Base-by-base conservation (phyloP, 2,888 invertebrate species). In the Malachius bipustulatus region DNA sequence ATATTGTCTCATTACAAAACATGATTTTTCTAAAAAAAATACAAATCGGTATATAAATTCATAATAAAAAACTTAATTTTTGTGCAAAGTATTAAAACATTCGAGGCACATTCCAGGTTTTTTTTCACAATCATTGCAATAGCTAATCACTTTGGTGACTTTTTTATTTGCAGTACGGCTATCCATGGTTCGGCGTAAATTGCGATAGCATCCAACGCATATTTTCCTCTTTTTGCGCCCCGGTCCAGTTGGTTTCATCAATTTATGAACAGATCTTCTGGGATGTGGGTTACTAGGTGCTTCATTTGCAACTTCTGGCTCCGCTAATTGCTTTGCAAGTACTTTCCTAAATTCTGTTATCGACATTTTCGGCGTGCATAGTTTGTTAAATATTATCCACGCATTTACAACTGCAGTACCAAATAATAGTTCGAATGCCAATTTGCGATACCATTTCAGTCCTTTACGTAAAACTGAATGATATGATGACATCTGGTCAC, bases 81-180 rank as follows among this genome's bases (percentile, higher is more conserved):
- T n/a, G n/a, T 27, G 42, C 32, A 43, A 40, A 38, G 39, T 44
- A 40, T 41, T 36, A 27, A 37, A 41, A 16, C 39, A 39, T 3
- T 31, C 3, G 19, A 39, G 31, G 19, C 39, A 39, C 16, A 32
- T 30, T 4, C 39, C 37, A 2, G 41, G 39, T 11, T 31, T 12
- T 1, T 26, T 26, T 16, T 32, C 32, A 31, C 37, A 36, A 24
- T 41, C 36, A 6, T 36, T n/a, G 14, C 39, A 41, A 30, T 32
- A 36, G 26, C 34, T 39, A 6, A 19, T 37, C 9, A 36, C 35
- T 30, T 36, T 34, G 6, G 28, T 10, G 9, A 39, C 34, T 34
- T 39, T 39, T 26, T 34, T 39, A 12, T 37, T 36, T 2, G 38
- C 34, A 16, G 39, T 37, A 24, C 29, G 32, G n/a, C 32, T 27